Base-by-base conservation (phyloP, 2,888 invertebrate genomes). In the Ochlodes sylvanus region DNA sequence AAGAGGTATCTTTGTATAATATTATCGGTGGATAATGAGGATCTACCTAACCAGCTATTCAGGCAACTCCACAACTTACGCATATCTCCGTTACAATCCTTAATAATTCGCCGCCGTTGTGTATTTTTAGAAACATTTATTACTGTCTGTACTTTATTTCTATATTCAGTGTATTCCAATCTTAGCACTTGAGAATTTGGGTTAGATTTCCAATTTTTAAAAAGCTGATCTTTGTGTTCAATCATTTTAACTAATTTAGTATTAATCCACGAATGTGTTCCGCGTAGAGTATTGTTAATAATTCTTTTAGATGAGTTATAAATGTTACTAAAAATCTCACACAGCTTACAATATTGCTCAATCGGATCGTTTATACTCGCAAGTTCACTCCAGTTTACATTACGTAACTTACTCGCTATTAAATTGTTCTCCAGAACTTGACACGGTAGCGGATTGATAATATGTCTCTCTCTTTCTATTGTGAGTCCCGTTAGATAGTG, bases 181-280 rank as follows among this genome's bases (percentile, higher is more conserved):
- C 55, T 5, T 2, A 55, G 15, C 1, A 9, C 15, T 55, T 27
- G 15, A 27, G 3, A n/a, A 7, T n/a, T 54, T 2, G 54, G 21
- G n/a, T 27, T 54, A n/a, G 54, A 54, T 54, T 54, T 54, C 54
- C 54, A 54, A 1, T 54, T 54, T 54, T 32, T 54, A 32, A 54
- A 32, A 2, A 32, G 5, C 15, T 32, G 7, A 54, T 54, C 54
- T 54, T 10, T 54, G 7, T 54, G 54, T n/a, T 15, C 54, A 19
- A 54, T n/a, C 54, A 54, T 54, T 6, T 1, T 2, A 32, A 54
- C n/a, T 32, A 54, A 7, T 32, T 21, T 54, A 32, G 2, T 27
- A 27, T 27, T 54, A 10, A 27, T 7, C 54, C 32, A 54, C 3
- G 14, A 3, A 32, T 54, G 54, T 7, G 54, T 54, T 27, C 32